A percentile compares a stretch with the other conserved stretches of the same genome.
Evolutionary conservation across 2,888 invertebrate species (phyloP).

Genomic region (Cylloceria caligata): DNA sequence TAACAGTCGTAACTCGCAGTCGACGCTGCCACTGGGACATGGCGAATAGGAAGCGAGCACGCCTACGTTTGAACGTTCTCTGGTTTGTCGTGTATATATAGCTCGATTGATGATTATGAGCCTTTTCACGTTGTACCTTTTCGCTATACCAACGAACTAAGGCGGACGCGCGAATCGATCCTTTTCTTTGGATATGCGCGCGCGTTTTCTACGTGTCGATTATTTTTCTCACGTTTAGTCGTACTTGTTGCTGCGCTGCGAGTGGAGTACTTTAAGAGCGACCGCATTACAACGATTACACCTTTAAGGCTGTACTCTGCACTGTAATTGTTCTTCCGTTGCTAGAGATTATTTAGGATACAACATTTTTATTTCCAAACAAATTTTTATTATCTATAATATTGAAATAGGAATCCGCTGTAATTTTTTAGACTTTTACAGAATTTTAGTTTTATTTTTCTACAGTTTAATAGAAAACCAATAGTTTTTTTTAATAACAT

Average conservation of each 20-base stretch:
- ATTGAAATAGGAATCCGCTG: too few relatives aligned
- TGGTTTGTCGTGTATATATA: neutral
- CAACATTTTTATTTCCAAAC: too few relatives aligned
- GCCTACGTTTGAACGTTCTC: constrained; percentile 29
- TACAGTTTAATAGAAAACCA: too few relatives aligned
- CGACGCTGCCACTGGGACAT: neutral
- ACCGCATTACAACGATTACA: constrained; percentile 6
- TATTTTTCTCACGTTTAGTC: neutral
- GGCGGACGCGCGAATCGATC: constrained; percentile 32
- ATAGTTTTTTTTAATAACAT: too few relatives aligned
- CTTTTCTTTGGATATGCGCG: constrained; percentile 7
- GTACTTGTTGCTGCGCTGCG: constrained; percentile 18
- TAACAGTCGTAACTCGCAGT: too few relatives aligned
- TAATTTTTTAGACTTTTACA: too few relatives aligned
- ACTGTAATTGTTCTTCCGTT: neutral
- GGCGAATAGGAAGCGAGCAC: constrained; percentile 39
- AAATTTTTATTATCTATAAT: too few relatives aligned
- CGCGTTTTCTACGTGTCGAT: constrained; percentile 24
- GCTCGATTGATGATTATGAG: neutral
- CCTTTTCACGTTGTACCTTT: neutral
- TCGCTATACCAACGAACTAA: neutral
- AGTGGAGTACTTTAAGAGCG: neutral
- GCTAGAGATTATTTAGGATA: neutral
- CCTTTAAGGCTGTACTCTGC: neutral
- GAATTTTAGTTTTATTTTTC: too few relatives aligned